These are phyloP conservation scores for Vanacampus margaritifer DNA, from an alignment of 2,113 vertebrate species.

Conservation along the genomic window DNA sequence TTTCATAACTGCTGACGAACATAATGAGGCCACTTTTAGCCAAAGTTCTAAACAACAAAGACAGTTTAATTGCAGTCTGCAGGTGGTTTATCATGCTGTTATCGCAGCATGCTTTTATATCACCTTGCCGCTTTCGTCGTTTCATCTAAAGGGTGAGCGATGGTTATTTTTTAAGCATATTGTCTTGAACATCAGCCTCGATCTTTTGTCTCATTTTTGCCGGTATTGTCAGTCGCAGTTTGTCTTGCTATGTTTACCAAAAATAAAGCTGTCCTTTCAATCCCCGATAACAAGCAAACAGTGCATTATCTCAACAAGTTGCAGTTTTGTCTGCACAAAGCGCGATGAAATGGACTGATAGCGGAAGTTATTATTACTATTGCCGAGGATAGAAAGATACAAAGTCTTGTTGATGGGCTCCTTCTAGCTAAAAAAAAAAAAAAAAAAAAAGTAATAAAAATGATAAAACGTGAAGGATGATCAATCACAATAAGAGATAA, in stretches of 20 bases:
- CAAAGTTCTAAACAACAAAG: background rate
- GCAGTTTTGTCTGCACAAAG: background rate
- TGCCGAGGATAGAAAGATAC: background rate
- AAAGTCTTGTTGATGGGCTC: background rate
- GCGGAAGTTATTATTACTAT: background rate
- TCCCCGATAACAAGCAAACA: background rate
- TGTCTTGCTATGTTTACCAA: background rate
- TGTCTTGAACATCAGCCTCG: background rate
- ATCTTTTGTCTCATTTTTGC: background rate
- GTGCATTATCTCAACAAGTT: background rate
- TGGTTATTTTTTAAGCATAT: background rate
- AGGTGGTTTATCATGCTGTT: background rate
- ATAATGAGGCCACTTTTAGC: slow-evolving; percentile 1
- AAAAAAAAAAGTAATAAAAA: background rate
- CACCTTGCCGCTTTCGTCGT: background rate
- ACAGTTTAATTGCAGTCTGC: background rate
- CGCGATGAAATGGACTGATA: background rate
- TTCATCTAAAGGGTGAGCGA: background rate
- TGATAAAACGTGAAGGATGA: background rate
- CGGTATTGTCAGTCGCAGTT: background rate
- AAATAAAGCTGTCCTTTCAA: background rate
- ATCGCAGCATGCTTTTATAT: background rate
- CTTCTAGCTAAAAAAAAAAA: background rate
- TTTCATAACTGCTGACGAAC: background rate
- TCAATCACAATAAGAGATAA: background rate